Evolutionary conservation across 2,888 invertebrate species (phyloP), one percentile per base, ranked within the genome.

Genomic region (Torymus tubicola): DNA sequence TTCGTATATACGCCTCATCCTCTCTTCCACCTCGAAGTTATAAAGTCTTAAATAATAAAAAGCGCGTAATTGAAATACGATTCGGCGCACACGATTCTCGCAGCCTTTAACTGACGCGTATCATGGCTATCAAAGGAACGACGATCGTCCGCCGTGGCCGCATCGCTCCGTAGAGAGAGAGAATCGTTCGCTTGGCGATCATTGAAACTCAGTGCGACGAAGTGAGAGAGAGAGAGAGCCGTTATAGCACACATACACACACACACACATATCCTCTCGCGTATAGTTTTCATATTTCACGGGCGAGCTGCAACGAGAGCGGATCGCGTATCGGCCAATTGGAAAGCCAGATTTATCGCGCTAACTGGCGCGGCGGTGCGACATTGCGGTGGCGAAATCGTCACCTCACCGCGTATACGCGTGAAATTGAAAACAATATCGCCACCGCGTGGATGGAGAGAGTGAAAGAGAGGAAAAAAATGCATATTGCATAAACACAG

Each of bases 201-300:
- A 42, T 42, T 42, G 42, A 42, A 42, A 42, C 42, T 42, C 42
- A 42, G 42, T 8, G 8, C 8, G 8, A 5, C 8, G 8, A 8
- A 5, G 42, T 8, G 42, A 42, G 42, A 8, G 42, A 5, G 42
- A 42, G 42, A 42, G 42, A 42, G 42, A 42, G 42, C 42, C 8
- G 42, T 42, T 42, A 42, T 42, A 42, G 8, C 42, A 31, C 31
- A 42, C 42, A 42, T 8, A 42, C 42, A 8, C 42, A 8, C 8
- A 8, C 42, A 0, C 42, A 1, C 8, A 8, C 42, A 0, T 8
- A 1, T 1, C 0, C 10, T 8, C 10, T 1, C 8, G 42, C 42
- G 42, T 8, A 42, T 84, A 85, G 84, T 87, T 88, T 89, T 87
- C 86, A 88, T 88, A 89, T 88, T 89, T 89, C 86, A 89, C 86